Evolutionary conservation across 2,888 invertebrate species (phyloP).

Genomic region (Hyposoter didymator): DNA sequence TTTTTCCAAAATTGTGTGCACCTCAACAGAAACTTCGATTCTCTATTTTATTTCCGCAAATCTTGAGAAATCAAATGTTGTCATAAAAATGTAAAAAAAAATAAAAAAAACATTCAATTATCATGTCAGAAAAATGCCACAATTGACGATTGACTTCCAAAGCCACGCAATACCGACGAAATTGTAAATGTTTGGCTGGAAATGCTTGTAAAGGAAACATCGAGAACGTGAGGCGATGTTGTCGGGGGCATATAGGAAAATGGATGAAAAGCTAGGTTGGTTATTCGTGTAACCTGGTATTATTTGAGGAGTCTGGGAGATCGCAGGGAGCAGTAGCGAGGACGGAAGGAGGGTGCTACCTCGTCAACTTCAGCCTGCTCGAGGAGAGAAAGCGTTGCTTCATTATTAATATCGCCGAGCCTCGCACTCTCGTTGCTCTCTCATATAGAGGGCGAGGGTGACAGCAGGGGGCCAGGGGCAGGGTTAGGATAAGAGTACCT

Average conservation of each 20-base stretch:
- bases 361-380: constrained; percentile 7
- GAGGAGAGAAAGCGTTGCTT: constrained; percentile 50
- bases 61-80: neutral
- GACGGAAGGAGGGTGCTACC: constrained; percentile 3
- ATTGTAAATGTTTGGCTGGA: neutral
- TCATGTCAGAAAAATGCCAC: neutral
- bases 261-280: constrained; percentile 18
- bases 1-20: no score
- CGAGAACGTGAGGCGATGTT: neutral
- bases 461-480: neutral
- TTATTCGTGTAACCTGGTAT: constrained; percentile 24
- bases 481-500: constrained; percentile 56
- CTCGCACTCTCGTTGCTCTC: constrained; percentile 33
- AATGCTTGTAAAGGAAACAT: neutral
- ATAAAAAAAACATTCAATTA: neutral
- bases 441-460: constrained; percentile 14
- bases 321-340: neutral
- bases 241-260: neutral
- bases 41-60: neutral
- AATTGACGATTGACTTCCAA: no score
- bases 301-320: constrained; percentile 8
- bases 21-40: no score
- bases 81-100: neutral
- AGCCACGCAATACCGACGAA: neutral
- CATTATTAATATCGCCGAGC: constrained; percentile 63